Percentiles rank a stretch among this genome's conserved stretches.
Evolutionary conservation across 1,140 invertebrate genomes (phyloP).

Genomic region (Brachionus manjavacas): DNA sequence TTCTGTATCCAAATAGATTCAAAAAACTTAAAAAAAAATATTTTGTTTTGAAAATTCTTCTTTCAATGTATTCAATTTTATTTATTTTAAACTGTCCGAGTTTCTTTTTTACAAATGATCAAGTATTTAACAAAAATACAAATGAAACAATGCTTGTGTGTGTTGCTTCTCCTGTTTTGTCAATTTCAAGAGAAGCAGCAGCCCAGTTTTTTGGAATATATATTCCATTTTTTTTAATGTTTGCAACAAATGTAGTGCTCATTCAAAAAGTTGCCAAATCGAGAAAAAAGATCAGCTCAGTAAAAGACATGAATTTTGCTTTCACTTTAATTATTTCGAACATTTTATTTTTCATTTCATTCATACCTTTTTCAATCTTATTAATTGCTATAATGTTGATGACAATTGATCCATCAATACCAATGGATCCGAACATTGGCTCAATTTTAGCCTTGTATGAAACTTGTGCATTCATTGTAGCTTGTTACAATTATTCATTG

Average conservation of each 20-base stretch:
- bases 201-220: not conserved
- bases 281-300: not conserved
- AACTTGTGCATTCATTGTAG: not conserved
- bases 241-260: not conserved
- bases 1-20: not conserved
- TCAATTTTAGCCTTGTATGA: not conserved
- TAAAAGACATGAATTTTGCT: not conserved
- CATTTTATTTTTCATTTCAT: not conserved
- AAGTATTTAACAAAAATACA: not conserved
- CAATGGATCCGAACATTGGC: not conserved
- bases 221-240: not conserved
- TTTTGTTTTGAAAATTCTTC: not conserved
- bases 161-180: not conserved
- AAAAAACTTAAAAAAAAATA: not conserved
- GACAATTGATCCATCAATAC: not conserved
- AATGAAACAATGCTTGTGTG: not conserved
- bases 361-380: not conserved
- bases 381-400: not conserved
- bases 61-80: not conserved
- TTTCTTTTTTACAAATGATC: not conserved
- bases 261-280: not conserved
- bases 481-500: not conserved
- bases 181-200: not conserved
- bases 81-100: not conserved
- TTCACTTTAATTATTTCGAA: not conserved